Conservation (phyloP, 1,140 invertebrate genomes). For the Eulimnadia texana region DNA sequence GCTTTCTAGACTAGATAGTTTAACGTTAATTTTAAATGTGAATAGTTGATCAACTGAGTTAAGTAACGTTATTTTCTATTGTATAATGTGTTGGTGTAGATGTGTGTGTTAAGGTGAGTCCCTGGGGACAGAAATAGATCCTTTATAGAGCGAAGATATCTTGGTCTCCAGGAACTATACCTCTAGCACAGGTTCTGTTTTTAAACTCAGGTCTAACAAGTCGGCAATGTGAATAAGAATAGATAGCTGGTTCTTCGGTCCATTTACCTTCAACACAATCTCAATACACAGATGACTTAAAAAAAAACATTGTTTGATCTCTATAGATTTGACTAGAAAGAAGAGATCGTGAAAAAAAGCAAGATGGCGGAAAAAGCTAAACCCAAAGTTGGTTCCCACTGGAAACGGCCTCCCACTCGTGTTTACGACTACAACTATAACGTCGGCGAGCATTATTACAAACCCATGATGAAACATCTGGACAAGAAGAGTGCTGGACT, state of each 20-base stretch:
- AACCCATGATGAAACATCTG: constrained; percentile 20
- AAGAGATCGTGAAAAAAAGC: too few relatives aligned
- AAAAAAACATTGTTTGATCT: too few relatives aligned
- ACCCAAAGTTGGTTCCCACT: constrained; percentile 11
- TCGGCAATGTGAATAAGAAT: neutral
- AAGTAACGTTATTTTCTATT: too few relatives aligned
- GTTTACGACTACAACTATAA: constrained; percentile 21
- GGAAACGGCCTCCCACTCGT: constrained; percentile 25
- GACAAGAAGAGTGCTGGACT: constrained; percentile 14
- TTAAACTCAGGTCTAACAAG: neutral
- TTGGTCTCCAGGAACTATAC: neutral
- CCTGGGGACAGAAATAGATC: neutral
- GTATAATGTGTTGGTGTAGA: too few relatives aligned
- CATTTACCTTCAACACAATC: too few relatives aligned
- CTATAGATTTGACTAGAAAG: too few relatives aligned
- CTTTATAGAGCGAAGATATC: neutral
- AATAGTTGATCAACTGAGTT: too few relatives aligned
- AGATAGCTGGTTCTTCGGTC: too few relatives aligned
- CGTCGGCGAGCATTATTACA: constrained; percentile 18
- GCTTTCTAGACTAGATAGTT: too few relatives aligned
- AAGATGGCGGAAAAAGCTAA: constrained; percentile 13
- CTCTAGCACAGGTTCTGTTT: neutral
- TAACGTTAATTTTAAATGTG: too few relatives aligned
- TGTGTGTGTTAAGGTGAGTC: too few relatives aligned
- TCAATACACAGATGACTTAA: too few relatives aligned